phyloP scores from a whole-genome alignment of 2,797 vertebrate genomes.

The Thamnophis elegans region DNA sequence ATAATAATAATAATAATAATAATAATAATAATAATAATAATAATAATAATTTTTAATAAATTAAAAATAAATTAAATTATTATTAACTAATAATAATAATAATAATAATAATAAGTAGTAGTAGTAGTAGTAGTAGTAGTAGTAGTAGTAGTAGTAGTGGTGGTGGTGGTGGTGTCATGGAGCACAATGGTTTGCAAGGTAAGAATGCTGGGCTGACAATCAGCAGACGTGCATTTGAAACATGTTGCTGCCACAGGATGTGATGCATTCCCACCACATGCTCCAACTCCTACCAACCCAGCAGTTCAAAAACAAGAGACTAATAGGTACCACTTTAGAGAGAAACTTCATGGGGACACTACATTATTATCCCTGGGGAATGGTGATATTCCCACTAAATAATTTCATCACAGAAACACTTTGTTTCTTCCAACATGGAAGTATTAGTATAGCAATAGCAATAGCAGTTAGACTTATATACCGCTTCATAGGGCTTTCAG shows the following conservation, averaged over 20 bases:
- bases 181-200: background rate
- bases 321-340: background rate
- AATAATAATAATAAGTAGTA: too few relatives aligned
- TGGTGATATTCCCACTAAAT: background rate
- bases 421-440: background rate
- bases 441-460: background rate
- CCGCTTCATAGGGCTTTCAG: too few relatives aligned
- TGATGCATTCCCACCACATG: background rate
- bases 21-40: too few relatives aligned
- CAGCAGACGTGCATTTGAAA: background rate
- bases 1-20: too few relatives aligned
- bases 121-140: too few relatives aligned
- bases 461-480: too few relatives aligned
- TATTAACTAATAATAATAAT: too few relatives aligned
- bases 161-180: too few relatives aligned
- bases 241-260: background rate
- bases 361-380: background rate
- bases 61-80: too few relatives aligned
- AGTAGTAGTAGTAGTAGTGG: too few relatives aligned
- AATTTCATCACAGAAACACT: background rate
- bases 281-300: background rate
- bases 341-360: background rate
- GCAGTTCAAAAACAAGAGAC: background rate
- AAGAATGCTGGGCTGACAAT: background rate
- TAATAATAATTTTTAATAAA: too few relatives aligned